These are phyloP conservation scores for Neodon shergylaensis DNA, from an alignment of 2,113 vertebrate species.

Conservation along the genomic window DNA sequence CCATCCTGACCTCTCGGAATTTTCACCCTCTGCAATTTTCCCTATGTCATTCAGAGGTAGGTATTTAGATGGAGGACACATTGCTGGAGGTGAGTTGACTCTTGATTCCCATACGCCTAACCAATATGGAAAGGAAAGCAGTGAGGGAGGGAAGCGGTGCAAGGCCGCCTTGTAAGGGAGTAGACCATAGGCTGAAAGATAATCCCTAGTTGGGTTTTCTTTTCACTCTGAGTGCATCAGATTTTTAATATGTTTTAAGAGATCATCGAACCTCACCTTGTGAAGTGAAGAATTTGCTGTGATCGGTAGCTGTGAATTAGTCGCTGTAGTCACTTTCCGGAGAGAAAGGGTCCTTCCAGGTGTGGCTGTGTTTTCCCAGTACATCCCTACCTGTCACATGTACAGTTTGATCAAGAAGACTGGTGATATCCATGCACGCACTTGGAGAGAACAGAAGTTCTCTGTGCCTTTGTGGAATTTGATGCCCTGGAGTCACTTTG, in stretches of 20 bases:
- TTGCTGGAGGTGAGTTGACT: neutral
- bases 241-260: conserved; percentile 5
- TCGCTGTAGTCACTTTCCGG: conserved; percentile 22
- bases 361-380: neutral
- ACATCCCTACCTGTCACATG: neutral
- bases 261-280: conserved; percentile 19
- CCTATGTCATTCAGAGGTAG: neutral
- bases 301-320: neutral
- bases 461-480: conserved; percentile 3
- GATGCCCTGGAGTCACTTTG: neutral
- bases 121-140: conserved; percentile 42
- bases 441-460: neutral
- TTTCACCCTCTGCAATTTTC: neutral
- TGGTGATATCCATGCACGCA: neutral
- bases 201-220: neutral
- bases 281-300: conserved; percentile 15
- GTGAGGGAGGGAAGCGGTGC: neutral
- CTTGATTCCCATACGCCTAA: neutral
- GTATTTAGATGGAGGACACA: neutral
- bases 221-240: neutral
- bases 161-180: neutral
- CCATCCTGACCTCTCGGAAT: neutral
- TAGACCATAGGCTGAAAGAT: neutral
- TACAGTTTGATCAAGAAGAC: neutral
- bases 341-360: neutral